phyloP scores from a whole-genome alignment of 2,888 invertebrate genomes.

The Melanargia galathea region DNA sequence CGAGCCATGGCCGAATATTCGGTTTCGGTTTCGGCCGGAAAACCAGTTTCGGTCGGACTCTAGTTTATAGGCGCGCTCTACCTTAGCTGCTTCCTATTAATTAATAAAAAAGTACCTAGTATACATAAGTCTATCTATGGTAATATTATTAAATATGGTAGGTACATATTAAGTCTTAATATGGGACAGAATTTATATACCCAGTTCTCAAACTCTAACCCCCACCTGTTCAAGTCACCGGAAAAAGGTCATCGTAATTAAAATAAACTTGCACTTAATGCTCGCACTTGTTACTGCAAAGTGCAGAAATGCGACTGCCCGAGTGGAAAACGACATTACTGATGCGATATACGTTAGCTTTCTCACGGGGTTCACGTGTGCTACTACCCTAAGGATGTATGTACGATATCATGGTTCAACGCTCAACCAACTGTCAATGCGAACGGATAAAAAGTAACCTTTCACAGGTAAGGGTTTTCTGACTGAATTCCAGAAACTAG shows the following conservation, averaged over 20 bases:
- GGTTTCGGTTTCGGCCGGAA: too few relatives aligned
- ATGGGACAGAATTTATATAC: not conserved
- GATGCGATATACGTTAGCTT: slow-evolving; percentile 64
- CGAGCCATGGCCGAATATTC: too few relatives aligned
- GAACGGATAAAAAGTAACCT: slow-evolving; percentile 52
- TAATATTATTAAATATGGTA: too few relatives aligned
- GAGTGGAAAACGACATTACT: slow-evolving; percentile 61
- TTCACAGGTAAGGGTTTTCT: slow-evolving; percentile 53
- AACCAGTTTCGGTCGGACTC: too few relatives aligned
- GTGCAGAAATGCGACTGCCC: slow-evolving; percentile 55
- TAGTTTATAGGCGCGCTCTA: too few relatives aligned
- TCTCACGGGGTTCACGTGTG: slow-evolving; percentile 66
- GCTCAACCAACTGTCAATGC: slow-evolving; percentile 57
- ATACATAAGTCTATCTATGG: too few relatives aligned
- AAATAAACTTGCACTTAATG: slow-evolving; percentile 18
- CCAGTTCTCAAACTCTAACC: not conserved
- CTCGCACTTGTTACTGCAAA: slow-evolving; percentile 24
- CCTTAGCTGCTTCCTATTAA: too few relatives aligned
- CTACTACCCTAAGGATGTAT: slow-evolving; percentile 58
- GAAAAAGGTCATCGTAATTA: slow-evolving; percentile 22
- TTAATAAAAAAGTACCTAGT: too few relatives aligned
- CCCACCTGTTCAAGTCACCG: slow-evolving; percentile 1
- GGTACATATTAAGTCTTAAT: too few relatives aligned
- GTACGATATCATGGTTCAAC: slow-evolving; percentile 75
- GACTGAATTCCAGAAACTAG: slow-evolving; percentile 15